A percentile compares a stretch with the other conserved stretches of the same genome.
Evolutionary conservation across 2,888 invertebrate species (phyloP).

Genomic region (Trachelus troglodyta): DNA sequence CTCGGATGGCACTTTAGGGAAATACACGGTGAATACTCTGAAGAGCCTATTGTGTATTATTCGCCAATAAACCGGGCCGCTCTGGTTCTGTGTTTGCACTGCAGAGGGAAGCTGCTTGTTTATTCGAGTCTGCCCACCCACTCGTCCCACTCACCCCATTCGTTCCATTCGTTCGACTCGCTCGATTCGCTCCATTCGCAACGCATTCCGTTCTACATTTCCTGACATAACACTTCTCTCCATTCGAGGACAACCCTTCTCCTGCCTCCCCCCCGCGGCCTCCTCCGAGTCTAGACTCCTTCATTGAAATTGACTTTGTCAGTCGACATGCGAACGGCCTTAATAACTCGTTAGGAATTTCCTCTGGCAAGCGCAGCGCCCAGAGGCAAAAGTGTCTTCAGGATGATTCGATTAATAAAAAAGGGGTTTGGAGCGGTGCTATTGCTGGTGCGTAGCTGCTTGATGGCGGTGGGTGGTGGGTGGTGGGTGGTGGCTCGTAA

Average conservation of each 20-base stretch:
- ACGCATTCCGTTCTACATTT: constrained; percentile 15
- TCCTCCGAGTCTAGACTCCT: neutral
- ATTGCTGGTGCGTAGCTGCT: no score
- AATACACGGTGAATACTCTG: constrained; percentile 47
- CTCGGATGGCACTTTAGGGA: constrained; percentile 65
- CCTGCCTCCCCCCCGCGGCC: neutral
- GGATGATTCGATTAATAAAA: neutral
- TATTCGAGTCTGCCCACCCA: constrained; percentile 20
- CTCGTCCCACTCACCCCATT: neutral
- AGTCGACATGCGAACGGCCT: neutral
- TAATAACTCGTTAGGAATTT: neutral
- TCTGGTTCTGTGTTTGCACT: constrained; percentile 17
- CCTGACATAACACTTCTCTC: constrained; percentile 18
- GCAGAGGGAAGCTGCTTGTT: constrained; percentile 22
- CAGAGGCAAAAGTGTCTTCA: neutral
- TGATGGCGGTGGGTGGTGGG: no score
- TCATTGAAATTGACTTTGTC: neutral
- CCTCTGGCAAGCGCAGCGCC: neutral
- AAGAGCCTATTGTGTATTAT: constrained; percentile 55
- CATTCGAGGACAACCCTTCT: constrained; percentile 15
- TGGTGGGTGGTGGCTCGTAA: neutral
- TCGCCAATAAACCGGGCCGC: constrained; percentile 51
- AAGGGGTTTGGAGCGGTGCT: neutral
- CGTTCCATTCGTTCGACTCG: neutral
- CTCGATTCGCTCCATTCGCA: constrained; percentile 7